Conservation (phyloP, 1,140 invertebrate genomes). For the Coenobita brevimanus region DNA sequence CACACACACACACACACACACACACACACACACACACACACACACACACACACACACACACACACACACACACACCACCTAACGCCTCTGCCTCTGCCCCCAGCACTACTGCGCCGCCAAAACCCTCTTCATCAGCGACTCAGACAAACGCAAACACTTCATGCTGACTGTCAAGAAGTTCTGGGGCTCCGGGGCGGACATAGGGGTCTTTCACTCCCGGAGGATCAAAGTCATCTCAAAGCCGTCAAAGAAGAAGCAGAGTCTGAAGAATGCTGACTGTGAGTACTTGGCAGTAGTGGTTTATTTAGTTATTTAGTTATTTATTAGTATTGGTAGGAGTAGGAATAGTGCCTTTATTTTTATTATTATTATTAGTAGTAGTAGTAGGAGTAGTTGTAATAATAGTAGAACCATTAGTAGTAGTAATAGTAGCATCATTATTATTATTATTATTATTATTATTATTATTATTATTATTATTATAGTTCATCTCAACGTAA, state of each 20-base stretch:
- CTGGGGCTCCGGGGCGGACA: constrained; percentile 97
- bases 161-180: constrained; percentile 99
- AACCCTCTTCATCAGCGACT: constrained; percentile 99
- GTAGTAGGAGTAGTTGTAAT: too few species aligned
- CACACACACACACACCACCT: constrained; percentile 46
- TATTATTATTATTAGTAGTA: too few species aligned
- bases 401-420: too few species aligned
- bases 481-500: too few species aligned
- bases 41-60: constrained; percentile 19
- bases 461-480: neutral
- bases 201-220: constrained; percentile 98
- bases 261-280: constrained; percentile 97
- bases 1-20: constrained; percentile 1
- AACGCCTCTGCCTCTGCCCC: too few species aligned
- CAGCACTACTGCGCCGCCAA: constrained; percentile 98
- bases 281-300: constrained; percentile 73
- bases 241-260: constrained; percentile 99
- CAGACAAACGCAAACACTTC: constrained; percentile 99
- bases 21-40: constrained; percentile 20
- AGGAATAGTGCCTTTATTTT: too few species aligned
- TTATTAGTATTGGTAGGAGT: too few species aligned
- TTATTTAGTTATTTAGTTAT: neutral
- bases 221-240: constrained; percentile 99
- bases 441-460: neutral
- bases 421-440: too few species aligned